Evolutionary conservation across 2,888 invertebrate species (phyloP), one percentile per base, ranked within the genome.

Genomic region (Pterostichus madidus): DNA sequence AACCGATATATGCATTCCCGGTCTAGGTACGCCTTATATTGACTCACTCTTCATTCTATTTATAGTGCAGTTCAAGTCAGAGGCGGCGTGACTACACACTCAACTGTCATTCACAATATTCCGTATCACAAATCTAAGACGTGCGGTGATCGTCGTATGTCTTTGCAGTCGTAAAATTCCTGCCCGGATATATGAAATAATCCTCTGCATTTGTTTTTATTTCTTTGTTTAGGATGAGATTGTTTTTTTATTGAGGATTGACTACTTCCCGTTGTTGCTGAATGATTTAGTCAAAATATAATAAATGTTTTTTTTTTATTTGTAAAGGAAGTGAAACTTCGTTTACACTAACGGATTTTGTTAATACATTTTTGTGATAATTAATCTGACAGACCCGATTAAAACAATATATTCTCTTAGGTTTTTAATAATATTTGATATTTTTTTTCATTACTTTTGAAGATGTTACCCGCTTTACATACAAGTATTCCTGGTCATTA

Each of bases 161-260:
- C 61, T 24, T n/a, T 31, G 61, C 39, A 13, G 31, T 64, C 64
- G 64, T 64, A 64, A 64, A 64, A 64, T n/a, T 24, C 64, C 39
- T 32, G 64, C 39, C 64, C 64, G 64, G 64, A 64, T 59, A 59
- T 59, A 59, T 64, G 32, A 64, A 64, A 64, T 39, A 64, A 64
- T 64, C 39, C 39, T 31, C 15, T 1, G 24, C 24, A 8, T n/a
- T 35, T 64, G 64, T 64, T 64, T 11, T 39, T 2, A 7, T 32
- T 61, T 31, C n/a, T 24, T n/a, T 52, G n/a, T n/a, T n/a, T 13
- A 13, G n/a, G n/a, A 13, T 52, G n/a, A 13, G n/a, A n/a, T 24
- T 52, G 52, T 52, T 13, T 13, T n/a, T 52, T 39, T 39, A 1
- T 7, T 64, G 35, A 52, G 52, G 10, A 52, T 52, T 52, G 52